These are phyloP conservation scores for Olivierus martensii DNA, from an alignment of 1,140 invertebrate species.

Conservation along the genomic window DNA sequence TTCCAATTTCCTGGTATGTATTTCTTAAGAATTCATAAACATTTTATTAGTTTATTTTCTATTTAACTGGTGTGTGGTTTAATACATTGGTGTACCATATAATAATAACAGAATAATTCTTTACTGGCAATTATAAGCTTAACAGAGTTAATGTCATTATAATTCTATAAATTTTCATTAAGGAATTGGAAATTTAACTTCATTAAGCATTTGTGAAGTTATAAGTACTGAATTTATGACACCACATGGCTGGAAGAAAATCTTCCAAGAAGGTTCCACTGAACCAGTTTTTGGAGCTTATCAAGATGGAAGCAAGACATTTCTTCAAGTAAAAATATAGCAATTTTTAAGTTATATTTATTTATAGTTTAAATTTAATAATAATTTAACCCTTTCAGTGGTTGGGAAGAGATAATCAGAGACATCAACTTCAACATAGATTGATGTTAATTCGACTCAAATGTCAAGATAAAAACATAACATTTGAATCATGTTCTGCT, in stretches of 20 bases:
- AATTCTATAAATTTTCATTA: not conserved
- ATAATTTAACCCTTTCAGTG: constrained; percentile 42
- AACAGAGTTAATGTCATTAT: not conserved
- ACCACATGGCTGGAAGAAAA: constrained; percentile 46
- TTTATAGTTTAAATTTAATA: not conserved
- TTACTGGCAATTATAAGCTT: no score
- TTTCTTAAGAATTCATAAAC: no score
- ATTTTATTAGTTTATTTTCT: no score
- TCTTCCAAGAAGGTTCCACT: constrained; percentile 40
- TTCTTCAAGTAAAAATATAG: constrained; percentile 45
- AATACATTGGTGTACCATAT: no score
- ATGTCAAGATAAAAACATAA: constrained; percentile 51
- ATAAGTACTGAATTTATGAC: constrained; percentile 64
- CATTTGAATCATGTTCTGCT: constrained; percentile 53
- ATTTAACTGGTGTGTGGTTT: no score
- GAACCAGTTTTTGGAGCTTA: constrained; percentile 60
- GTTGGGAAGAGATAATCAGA: constrained; percentile 57
- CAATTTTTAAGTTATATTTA: not conserved
- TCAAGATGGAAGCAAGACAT: constrained; percentile 60
- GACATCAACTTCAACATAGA: constrained; percentile 55
- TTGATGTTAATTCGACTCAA: constrained; percentile 60
- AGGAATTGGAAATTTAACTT: constrained; percentile 1
- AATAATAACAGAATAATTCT: no score
- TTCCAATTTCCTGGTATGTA: no score
- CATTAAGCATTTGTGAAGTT: constrained; percentile 46